Evolutionary conservation across 37 sponge, comb jelly and placozoan species (phyloP), one percentile per base, ranked within the genome.

Genomic region (Theonella swinhoei): DNA sequence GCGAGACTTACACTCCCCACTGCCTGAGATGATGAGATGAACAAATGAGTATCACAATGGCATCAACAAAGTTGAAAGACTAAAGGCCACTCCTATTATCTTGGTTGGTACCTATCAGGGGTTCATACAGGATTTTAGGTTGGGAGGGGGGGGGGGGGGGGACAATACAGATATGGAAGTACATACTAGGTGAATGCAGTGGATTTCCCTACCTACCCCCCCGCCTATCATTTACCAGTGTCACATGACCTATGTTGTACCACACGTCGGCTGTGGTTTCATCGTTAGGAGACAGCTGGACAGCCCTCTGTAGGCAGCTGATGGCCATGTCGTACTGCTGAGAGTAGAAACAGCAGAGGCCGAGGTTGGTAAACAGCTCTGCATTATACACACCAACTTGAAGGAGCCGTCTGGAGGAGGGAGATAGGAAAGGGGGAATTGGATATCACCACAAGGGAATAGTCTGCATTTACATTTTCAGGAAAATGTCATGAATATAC

Each of bases 161-260:
- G 54, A 47, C 54, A 47, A 47, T 17, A 47, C 54, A n/a, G n/a
- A 47, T 47, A 14, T 47, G 54, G 14, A 47, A 47, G 54, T 47
- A 14, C 54, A 47, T 14, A 47, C 11, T 47, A 47, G 54, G 11
- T 39, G 31, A 65, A 59, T 33, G 17, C 39, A 58, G 62, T 37
- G 7, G 24, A 35, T 14, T 38, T 38, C 11, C 36, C 42, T 11
- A n/a, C 14, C 36, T 14, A 74, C 64, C n/a, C 4, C 8, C 11
- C 26, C 68, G 67, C 20, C 5, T 8, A 35, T 61, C 4, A 58
- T 86, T 79, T 33, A 95, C 97, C 88, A 99, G 70, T 43, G 94
- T 88, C 3, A 99, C 85, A 66, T 95, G 95, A 25, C 99, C 99
- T 42, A 99, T 85, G 86, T 99, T 99, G 88, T 99, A 99, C 99